phyloP scores from a whole-genome alignment of 1,140 invertebrate species.

The Ceratitis capitata region DNA sequence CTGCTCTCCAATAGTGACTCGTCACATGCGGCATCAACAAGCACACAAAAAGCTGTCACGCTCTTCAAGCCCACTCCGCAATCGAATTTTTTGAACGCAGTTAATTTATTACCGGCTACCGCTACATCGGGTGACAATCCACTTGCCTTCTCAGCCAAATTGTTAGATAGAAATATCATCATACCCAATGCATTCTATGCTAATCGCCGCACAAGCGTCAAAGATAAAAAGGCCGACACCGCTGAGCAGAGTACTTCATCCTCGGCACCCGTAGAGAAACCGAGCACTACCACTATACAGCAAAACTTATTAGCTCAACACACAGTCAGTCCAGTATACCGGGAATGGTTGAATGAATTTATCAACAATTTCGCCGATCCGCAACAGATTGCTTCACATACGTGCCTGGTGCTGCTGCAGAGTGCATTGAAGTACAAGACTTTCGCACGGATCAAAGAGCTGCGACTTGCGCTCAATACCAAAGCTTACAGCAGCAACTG shows the following conservation, averaged over 20 bases:
- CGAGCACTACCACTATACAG: too few relatives aligned
- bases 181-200: slow-evolving; percentile 44
- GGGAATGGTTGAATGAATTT: slow-evolving; percentile 42
- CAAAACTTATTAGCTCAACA: background rate
- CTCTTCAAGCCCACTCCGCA: slow-evolving; percentile 37
- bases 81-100: slow-evolving; percentile 42
- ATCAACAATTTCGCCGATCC: slow-evolving; percentile 40
- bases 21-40: background rate
- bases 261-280: background rate
- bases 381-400: slow-evolving; percentile 32
- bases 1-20: background rate
- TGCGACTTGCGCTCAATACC: slow-evolving; percentile 31
- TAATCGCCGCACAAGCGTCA: slow-evolving; percentile 9
- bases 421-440: slow-evolving; percentile 31
- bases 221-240: background rate
- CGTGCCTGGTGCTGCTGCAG: slow-evolving; percentile 40
- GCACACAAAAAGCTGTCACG: background rate
- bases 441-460: slow-evolving; percentile 34
- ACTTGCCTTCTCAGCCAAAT: slow-evolving; percentile 37
- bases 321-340: background rate
- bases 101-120: slow-evolving; percentile 40
- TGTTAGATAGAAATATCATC: slow-evolving; percentile 43
- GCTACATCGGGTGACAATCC: slow-evolving; percentile 34
- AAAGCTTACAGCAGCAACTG: background rate
- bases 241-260: background rate